phyloP scores from a whole-genome alignment of 2,888 invertebrate genomes.

The Syrista parreyssii region DNA sequence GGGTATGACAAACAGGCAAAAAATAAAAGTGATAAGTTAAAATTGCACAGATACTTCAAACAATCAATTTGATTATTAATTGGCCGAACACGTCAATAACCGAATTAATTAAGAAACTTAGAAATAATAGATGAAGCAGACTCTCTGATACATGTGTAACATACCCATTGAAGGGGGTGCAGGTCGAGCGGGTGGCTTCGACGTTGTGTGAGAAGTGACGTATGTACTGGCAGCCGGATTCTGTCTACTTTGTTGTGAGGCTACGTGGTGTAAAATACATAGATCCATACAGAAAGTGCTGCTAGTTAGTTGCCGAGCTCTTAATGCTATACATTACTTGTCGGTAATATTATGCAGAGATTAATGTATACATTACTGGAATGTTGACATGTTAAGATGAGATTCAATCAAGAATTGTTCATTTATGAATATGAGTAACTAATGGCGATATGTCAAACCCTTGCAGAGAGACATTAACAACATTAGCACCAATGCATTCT shows the following conservation, averaged over 20 bases:
- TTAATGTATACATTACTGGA: not conserved
- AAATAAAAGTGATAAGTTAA: not conserved
- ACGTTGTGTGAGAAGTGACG: slow-evolving; percentile 57
- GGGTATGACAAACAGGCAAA: not conserved
- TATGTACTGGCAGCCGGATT: slow-evolving; percentile 59
- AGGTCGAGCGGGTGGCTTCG: slow-evolving; percentile 64
- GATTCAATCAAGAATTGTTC: not conserved
- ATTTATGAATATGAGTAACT: not conserved
- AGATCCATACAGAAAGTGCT: not conserved
- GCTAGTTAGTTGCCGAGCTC: not conserved
- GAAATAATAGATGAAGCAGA: not conserved
- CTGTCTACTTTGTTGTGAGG: slow-evolving; percentile 61
- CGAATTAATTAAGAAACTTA: not conserved
- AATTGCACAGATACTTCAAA: not conserved
- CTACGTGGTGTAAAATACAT: slow-evolving; percentile 51
- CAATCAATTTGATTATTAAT: not conserved
- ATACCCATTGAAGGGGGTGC: slow-evolving; percentile 64
- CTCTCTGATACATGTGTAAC: slow-evolving; percentile 37
- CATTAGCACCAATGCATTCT: not conserved
- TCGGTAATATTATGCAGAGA: not conserved
- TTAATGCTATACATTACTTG: not conserved
- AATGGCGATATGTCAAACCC: not conserved
- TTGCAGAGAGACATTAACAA: not conserved
- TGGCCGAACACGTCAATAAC: not conserved
- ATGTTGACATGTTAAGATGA: not conserved